These are phyloP conservation scores for Triplophysa siluroides DNA, from an alignment of 2,113 vertebrate genomes.

Conservation along the genomic window DNA sequence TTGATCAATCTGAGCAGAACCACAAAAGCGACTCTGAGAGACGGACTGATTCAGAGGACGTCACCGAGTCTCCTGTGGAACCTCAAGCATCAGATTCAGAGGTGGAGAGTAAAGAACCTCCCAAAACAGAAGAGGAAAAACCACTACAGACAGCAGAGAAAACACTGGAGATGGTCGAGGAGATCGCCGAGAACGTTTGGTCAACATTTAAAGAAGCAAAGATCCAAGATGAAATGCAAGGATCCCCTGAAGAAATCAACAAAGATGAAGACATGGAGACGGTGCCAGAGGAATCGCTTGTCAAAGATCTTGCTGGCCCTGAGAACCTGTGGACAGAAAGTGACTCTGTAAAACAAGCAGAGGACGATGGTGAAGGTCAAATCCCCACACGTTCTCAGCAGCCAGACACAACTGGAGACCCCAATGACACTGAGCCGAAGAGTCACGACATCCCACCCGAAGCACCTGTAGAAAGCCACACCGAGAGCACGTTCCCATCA, in stretches of 20 bases:
- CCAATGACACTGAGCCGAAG: constrained; percentile 43
- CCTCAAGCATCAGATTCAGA: neutral
- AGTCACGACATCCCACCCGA: constrained; percentile 31
- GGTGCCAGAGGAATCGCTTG: neutral
- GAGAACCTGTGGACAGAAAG: neutral
- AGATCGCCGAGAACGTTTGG: neutral
- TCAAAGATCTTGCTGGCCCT: neutral
- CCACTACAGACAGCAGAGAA: constrained; percentile 18
- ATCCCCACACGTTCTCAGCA: neutral
- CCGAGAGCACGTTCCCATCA: constrained; percentile 10
- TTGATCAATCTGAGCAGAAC: neutral
- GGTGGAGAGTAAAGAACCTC: neutral
- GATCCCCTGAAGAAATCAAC: neutral
- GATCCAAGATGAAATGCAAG: neutral
- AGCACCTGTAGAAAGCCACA: constrained; percentile 53
- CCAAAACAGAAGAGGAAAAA: neutral
- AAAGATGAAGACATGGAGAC: neutral
- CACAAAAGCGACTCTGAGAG: neutral
- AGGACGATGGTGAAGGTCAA: neutral
- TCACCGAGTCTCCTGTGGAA: neutral
- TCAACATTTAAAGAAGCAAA: neutral
- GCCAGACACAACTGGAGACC: constrained; percentile 20
- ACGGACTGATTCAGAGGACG: neutral
- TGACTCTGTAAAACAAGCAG: neutral
- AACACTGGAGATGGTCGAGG: neutral